Percentiles rank a stretch among this genome's conserved stretches.
phyloP scores from a whole-genome alignment of 2,888 invertebrate genomes.

The Axea sp. region DNA sequence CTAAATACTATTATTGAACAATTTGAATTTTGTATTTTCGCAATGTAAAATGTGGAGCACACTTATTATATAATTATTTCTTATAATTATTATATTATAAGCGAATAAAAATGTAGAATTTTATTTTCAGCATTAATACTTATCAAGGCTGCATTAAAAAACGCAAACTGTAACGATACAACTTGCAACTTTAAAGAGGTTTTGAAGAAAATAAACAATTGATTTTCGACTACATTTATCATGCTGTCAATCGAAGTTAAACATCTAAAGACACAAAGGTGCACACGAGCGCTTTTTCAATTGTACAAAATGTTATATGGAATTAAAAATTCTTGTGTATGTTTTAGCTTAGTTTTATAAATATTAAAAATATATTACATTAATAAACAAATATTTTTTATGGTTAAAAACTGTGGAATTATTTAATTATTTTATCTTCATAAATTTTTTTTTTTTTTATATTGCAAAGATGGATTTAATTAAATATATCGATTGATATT shows the following conservation, averaged over 20 bases:
- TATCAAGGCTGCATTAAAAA: too few species aligned
- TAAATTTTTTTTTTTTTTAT: too few species aligned
- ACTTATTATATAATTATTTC: conserved; percentile 2
- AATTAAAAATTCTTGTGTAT: too few species aligned
- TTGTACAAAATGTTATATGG: too few species aligned
- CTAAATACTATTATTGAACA: background rate
- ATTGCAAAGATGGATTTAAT: too few species aligned
- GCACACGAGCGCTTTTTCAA: conserved; percentile 2
- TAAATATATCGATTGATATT: too few species aligned
- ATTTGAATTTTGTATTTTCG: background rate
- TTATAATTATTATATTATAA: too few species aligned
- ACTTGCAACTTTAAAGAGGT: conserved; percentile 17
- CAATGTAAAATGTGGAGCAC: background rate
- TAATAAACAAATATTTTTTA: too few species aligned
- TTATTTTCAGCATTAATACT: conserved; percentile 7
- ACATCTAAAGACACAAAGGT: background rate
- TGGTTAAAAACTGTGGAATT: too few species aligned
- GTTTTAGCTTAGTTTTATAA: too few species aligned
- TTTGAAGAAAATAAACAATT: conserved; percentile 5
- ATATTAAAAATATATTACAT: too few species aligned
- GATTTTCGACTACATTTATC: conserved; percentile 28
- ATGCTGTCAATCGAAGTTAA: conserved; percentile 19
- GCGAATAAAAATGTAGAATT: background rate
- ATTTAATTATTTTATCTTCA: too few species aligned
- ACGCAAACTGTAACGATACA: conserved; percentile 13